Conservation (phyloP, 2,888 invertebrate genomes). For the Apantesis nais region DNA sequence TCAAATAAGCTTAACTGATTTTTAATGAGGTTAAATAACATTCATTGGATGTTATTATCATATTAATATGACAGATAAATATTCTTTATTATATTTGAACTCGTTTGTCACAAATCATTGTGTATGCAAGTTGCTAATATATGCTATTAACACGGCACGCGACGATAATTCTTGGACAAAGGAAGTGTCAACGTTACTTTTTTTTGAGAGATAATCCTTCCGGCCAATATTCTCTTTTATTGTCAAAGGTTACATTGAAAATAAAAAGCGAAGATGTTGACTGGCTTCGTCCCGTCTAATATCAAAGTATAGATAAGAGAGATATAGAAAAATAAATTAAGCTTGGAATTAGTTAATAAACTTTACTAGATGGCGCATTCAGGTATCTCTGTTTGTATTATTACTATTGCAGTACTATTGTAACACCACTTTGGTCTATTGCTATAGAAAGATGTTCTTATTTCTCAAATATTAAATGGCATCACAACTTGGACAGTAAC, state of each 20-base stretch:
- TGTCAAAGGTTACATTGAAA: neutral
- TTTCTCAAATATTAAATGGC: no score
- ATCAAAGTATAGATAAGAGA: no score
- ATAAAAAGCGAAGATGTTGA: neutral
- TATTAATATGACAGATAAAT: slow-evolving; percentile 13
- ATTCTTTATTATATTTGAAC: slow-evolving; percentile 8
- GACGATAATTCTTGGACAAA: neutral
- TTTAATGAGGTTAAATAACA: slow-evolving; percentile 10
- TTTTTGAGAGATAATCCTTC: neutral
- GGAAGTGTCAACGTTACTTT: neutral
- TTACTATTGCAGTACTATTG: no score
- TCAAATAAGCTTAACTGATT: slow-evolving; percentile 4
- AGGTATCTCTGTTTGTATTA: no score
- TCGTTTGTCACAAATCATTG: slow-evolving; percentile 2
- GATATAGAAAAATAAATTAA: neutral
- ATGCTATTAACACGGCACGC: neutral
- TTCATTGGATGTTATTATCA: slow-evolving; percentile 8
- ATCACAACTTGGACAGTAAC: neutral
- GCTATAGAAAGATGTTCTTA: no score
- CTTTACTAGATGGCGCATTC: neutral
- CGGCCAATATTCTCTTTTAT: neutral
- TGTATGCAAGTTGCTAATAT: neutral
- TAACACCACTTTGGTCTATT: neutral
- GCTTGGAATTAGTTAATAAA: neutral
- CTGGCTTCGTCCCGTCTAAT: no score